Base-by-base conservation (phyloP, 1,140 invertebrate species). In the Drosophila kurseongensis region DNA sequence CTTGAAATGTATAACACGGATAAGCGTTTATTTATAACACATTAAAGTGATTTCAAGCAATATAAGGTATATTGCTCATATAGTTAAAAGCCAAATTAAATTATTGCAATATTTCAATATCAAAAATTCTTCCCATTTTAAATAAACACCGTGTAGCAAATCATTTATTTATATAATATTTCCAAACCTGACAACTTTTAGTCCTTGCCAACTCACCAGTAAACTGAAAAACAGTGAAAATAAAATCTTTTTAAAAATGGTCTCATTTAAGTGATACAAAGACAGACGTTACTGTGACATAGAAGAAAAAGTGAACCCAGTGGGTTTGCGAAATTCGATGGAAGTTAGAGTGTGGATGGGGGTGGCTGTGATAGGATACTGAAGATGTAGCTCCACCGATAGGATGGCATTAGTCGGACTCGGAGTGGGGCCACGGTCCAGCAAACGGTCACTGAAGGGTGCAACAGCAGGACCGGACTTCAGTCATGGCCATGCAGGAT, bases 401-500 rank as follows among this genome's bases (percentile, higher is more conserved):
- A 60, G 40, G 48, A 38, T 13, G 13, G 52, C n/a, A 23, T 58
- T 14, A 36, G 52, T 4, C 56, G 23, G 63, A 42, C 14, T 42
- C 2, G 5, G 35, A n/a, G 48, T 50, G 50, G 45, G 45, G 55
- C 14, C 35, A 41, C 52, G 60, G 69, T 74, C 72, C 71, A 54
- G 55, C 32, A 54, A 59, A 45, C 42, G 50, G 42, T 38, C 27
- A 36, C 60, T 36, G 45, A 80, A 84, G 60, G 72, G 71, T 67
- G 57, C 50, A 56, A 12, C 45, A 48, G 35, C 71, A 50, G 48
- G 55, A 78, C 66, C 41, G 42, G 35, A 75, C 66, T 74, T 60
- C 55, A 50, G 59, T 23, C 56, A 51, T 65, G 63, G 54, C 57
- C 59, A 52, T 67, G 61, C 82, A 76, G 83, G 84, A 88, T 88